Evolutionary conservation across 2,888 invertebrate species (phyloP), one percentile per base, ranked within the genome.

Genomic region (Stegana nigrithorax): DNA sequence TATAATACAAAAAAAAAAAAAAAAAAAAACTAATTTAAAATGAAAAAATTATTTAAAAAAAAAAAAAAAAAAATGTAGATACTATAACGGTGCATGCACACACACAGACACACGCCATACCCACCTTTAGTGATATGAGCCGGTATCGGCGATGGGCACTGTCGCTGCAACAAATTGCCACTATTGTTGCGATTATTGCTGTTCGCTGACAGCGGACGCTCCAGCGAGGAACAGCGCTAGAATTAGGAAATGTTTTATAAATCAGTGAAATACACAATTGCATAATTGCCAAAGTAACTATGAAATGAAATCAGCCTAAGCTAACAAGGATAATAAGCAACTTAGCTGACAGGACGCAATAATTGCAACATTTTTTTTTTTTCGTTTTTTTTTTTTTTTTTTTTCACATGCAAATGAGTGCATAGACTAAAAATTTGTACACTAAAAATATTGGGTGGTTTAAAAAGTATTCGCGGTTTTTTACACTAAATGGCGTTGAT

Each of bases 191-290:
- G 79, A 66, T 76, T 80, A 51, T 86, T 82, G 42, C 85, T 84
- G 59, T 83, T 83, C 14, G 92, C 90, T n/a, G 92, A 87, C 2
- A 88, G 82, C 0, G 94, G 93, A 23, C 95, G 89, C 86, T 95
- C 95, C 73, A 95, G 85, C 0, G 95, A 95, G n/a, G 95, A 95
- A 83, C 94, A 94, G 68, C 93, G 88, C 89, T 91, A 70, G 27
- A 81, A 73, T 29, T 4, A 39, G 10, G 17, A 39, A 39, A 12
- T 17, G 39, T 6, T 4, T 39, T 39, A 39, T 14, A 14, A 2
- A 39, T 39, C 4, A 39, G n/a, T 6, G 36, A 5, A 36, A 8
- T 36, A n/a, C n/a, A n/a, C n/a, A n/a, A n/a, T n/a, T n/a, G n/a
- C n/a, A n/a, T n/a, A n/a, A n/a, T n/a, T n/a, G n/a, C n/a, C n/a